phyloP scores from a whole-genome alignment of 2,797 vertebrate species.

The Lutjanus argentimaculatus region DNA sequence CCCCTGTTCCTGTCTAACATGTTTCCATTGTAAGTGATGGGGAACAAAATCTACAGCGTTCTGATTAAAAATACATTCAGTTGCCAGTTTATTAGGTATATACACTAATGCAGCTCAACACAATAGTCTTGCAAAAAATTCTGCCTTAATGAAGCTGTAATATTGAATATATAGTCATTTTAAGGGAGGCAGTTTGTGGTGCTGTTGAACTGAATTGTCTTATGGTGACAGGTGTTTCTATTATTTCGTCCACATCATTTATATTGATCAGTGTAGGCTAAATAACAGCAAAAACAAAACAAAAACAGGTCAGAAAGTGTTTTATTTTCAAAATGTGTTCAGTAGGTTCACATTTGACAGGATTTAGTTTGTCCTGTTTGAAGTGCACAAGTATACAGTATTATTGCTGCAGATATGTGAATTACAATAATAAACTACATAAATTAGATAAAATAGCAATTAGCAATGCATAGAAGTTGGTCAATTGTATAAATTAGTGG shows the following conservation, averaged over 20 bases:
- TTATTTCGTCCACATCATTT: background rate
- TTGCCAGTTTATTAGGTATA: background rate
- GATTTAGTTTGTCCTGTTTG: slow-evolving; percentile 20
- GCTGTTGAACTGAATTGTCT: background rate
- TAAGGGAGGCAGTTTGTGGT: background rate
- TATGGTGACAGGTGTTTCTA: background rate
- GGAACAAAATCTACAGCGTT: background rate
- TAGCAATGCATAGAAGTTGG: slow-evolving; percentile 20
- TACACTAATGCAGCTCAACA: background rate
- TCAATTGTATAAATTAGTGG: slow-evolving; percentile 3
- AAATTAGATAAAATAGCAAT: background rate
- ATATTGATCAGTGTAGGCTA: too few species aligned
- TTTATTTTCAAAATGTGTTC: slow-evolving; percentile 45
- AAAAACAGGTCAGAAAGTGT: slow-evolving; percentile 26
- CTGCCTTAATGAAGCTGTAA: background rate
- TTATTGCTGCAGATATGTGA: background rate
- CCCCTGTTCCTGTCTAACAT: background rate
- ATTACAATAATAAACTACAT: slow-evolving; percentile 14
- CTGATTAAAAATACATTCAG: background rate
- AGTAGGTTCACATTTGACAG: slow-evolving; percentile 23
- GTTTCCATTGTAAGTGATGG: background rate
- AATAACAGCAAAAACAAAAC: slow-evolving; percentile 7
- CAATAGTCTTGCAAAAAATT: background rate
- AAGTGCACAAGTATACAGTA: slow-evolving; percentile 16
- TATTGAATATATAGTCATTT: too few species aligned